Percentiles rank a stretch among this genome's conserved stretches.
Conservation (phyloP, 2,797 vertebrate species). For the Enteromius treurensis region DNA sequence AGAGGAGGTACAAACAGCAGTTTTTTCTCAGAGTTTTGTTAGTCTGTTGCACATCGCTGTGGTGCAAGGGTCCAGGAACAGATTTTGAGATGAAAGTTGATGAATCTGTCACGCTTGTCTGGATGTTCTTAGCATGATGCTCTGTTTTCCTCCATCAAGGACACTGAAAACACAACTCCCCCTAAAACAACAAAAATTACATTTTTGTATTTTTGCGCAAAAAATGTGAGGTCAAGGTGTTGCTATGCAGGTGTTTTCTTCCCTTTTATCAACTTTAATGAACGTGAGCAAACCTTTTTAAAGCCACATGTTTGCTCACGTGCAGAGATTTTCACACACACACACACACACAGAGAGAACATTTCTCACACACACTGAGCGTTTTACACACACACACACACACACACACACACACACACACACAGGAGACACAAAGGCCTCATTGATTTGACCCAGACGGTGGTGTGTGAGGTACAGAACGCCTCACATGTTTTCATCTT, state of each 20-base stretch:
- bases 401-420: slow-evolving; percentile 10
- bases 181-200: neutral
- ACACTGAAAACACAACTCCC: neutral
- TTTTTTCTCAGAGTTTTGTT: neutral
- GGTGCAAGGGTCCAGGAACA: neutral
- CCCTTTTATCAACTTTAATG: neutral
- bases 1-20: neutral
- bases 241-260: neutral
- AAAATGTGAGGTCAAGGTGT: neutral
- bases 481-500: slow-evolving; percentile 58
- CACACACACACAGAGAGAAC: neutral
- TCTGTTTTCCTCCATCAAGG: neutral
- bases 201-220: neutral
- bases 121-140: neutral
- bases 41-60: slow-evolving; percentile 5
- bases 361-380: slow-evolving; percentile 48
- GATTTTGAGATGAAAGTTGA: neutral
- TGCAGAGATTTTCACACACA: slow-evolving; percentile 24
- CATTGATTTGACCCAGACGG: slow-evolving; percentile 58
- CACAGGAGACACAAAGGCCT: slow-evolving; percentile 58
- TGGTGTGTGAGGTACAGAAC: slow-evolving; percentile 56
- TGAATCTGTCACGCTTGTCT: neutral
- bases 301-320: slow-evolving; percentile 29
- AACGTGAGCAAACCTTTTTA: neutral
- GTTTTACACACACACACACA: neutral